Conservation (phyloP, 2,797 vertebrate species). For the Carduelis carduelis region DNA sequence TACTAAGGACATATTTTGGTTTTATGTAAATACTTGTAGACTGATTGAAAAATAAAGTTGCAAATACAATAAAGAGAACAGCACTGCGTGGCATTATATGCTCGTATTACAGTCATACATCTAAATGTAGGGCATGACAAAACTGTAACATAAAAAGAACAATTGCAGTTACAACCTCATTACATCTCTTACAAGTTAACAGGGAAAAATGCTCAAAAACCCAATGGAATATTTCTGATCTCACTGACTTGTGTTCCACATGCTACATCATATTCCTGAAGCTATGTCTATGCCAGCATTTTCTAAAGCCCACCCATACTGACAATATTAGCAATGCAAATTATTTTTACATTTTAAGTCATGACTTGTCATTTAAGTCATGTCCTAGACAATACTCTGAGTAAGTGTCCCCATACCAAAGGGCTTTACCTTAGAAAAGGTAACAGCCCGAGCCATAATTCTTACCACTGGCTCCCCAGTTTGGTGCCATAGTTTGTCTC, state of each 20-base stretch:
- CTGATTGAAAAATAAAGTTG: constrained; percentile 21
- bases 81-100: not conserved
- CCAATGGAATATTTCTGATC: not conserved
- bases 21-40: constrained; percentile 37
- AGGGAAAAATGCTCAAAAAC: not conserved
- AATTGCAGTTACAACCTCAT: constrained; percentile 33
- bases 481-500: not conserved
- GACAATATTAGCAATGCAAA: not conserved
- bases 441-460: not conserved
- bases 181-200: constrained; percentile 29
- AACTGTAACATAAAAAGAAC: constrained; percentile 20
- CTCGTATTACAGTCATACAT: constrained; percentile 25
- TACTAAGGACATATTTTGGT: not conserved
- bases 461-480: not conserved
- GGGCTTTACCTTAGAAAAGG: not conserved
- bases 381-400: not conserved
- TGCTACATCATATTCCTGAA: not conserved
- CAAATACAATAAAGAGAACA: not conserved
- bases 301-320: not conserved
- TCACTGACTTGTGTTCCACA: not conserved
- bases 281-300: not conserved
- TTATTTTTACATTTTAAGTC: not conserved
- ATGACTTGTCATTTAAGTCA: not conserved
- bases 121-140: constrained; percentile 38
- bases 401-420: not conserved